These are phyloP conservation scores for Ceratina japonica DNA, from an alignment of 1,140 invertebrate genomes.

Conservation along the genomic window DNA sequence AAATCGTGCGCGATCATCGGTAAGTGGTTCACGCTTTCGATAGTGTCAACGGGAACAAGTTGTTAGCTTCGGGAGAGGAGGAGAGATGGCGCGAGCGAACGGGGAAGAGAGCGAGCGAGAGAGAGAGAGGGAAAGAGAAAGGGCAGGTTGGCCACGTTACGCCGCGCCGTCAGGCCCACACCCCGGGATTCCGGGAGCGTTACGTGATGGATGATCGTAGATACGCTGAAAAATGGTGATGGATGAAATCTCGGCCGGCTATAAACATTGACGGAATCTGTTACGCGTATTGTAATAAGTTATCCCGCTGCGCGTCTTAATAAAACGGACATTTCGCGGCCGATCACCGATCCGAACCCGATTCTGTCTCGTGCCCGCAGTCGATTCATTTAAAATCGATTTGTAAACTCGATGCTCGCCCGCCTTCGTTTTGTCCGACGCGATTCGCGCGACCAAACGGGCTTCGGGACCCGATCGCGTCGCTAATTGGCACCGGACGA, in stretches of 20 bases:
- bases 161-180: slow-evolving; percentile 56
- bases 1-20: slow-evolving; percentile 62
- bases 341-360: not conserved
- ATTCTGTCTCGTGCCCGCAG: not conserved
- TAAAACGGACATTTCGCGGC: slow-evolving; percentile 43
- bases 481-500: not conserved
- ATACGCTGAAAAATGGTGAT: slow-evolving; percentile 71
- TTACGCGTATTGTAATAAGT: slow-evolving; percentile 65
- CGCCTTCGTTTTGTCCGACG: not conserved
- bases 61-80: slow-evolving; percentile 50
- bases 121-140: slow-evolving; percentile 14
- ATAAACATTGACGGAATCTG: slow-evolving; percentile 69
- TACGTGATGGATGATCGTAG: slow-evolving; percentile 68
- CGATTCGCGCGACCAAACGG: not conserved
- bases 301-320: slow-evolving; percentile 55
- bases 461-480: not conserved
- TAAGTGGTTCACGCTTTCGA: slow-evolving; percentile 62
- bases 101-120: too few relatives aligned
- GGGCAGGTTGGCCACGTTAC: slow-evolving; percentile 44
- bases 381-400: slow-evolving; percentile 44
- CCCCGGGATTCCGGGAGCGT: slow-evolving; percentile 64
- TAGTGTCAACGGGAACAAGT: slow-evolving; percentile 69
- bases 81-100: too few relatives aligned
- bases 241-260: slow-evolving; percentile 65
- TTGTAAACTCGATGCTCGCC: slow-evolving; percentile 13